These are phyloP conservation scores for Incurvaria masculella DNA, from an alignment of 2,888 invertebrate genomes.

Conservation along the genomic window DNA sequence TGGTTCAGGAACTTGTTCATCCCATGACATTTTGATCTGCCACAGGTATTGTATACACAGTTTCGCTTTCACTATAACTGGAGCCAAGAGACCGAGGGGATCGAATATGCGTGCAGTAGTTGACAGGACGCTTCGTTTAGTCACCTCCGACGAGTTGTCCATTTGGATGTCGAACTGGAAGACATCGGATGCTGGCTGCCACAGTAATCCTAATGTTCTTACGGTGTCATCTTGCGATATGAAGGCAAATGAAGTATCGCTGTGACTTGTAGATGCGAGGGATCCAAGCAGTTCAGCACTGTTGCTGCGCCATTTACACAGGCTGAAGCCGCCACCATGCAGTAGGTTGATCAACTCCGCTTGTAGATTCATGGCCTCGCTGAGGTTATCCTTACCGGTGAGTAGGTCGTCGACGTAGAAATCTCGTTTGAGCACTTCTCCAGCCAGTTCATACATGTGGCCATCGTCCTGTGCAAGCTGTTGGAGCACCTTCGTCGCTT, in stretches of 20 bases:
- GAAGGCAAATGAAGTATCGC: not conserved
- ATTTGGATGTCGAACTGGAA: not conserved
- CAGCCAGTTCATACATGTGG: not conserved
- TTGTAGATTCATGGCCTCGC: not conserved
- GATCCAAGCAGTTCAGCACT: not conserved
- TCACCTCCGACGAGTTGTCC: not conserved
- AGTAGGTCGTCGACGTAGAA: conserved; percentile 3
- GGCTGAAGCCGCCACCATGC: not conserved
- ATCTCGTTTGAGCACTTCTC: not conserved
- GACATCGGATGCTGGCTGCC: not conserved
- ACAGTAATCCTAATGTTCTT: not conserved
- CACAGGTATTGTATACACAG: no score
- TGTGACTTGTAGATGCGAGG: not conserved
- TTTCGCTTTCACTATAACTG: not conserved
- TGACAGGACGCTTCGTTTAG: not conserved
- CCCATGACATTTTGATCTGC: no score
- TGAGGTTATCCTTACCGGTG: not conserved
- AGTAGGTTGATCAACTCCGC: not conserved
- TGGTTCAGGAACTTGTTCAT: no score
- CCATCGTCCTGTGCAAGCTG: not conserved
- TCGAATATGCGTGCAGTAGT: not conserved
- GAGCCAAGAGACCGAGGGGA: not conserved
- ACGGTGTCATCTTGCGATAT: not conserved
- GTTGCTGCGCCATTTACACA: not conserved
- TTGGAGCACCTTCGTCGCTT: not conserved